Base-by-base conservation (phyloP, 2,888 invertebrate species). In the Lithophane socia region DNA sequence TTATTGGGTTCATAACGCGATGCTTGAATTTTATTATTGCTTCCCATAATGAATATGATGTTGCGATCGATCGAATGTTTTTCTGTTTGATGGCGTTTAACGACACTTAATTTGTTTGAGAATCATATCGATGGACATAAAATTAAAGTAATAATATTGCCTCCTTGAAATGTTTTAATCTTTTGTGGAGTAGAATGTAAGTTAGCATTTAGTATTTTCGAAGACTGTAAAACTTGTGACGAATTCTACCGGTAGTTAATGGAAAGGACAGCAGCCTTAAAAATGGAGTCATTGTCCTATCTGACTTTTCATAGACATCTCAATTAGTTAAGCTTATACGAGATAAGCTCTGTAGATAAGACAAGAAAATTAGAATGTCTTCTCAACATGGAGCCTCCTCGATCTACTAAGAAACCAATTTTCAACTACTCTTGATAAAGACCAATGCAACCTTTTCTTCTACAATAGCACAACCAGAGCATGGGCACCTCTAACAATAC, bases 71-170 rank as follows among this genome's bases (percentile, higher is more conserved):
- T 85, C 54, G 67, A 65, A 70, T 61, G 66, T 61, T 73, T 54
- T 73, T 66, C 58, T 60, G 56, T 71, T 44, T 58, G 44, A 61
- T 56, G 73, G 72, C 24, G 49, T 83, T 86, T 68, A 83, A 65
- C 37, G 73, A 83, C 68, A 69, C 44, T 78, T 77, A 68, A 83
- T 77, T 72, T 66, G 56, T 64, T 73, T 73, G 37, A 70, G n/a
- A 68, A 69, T 74, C 9, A 49, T 74, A 69, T 56, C 69, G 68
- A 60, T 58, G 42, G 9, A 13, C n/a, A 49, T 74, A 52, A 37
- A 71, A 84, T 71, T 79, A 83, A 44, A 70, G 67, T 71, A n/a
- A 61, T 47, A 75, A 47, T 66, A 16, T 78, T 44, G 10, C n/a
- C 9, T 16, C 2, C 12, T 29, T 64, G 9, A 18, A 24, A 77